These are phyloP conservation scores for Heliconius himera DNA, from an alignment of 1,140 invertebrate species.

Conservation along the genomic window DNA sequence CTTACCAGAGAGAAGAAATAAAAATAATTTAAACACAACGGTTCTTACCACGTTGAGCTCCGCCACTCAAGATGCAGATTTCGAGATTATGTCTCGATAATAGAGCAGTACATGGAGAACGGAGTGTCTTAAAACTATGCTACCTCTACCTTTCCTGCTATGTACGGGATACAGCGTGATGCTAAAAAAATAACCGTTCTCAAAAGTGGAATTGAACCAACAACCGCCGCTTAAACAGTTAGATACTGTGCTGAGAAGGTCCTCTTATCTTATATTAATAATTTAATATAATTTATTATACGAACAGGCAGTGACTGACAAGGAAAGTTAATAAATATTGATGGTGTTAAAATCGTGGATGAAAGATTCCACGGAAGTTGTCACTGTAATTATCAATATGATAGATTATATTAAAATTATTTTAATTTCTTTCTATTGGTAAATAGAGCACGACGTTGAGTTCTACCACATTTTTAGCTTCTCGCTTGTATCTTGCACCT, in stretches of 20 bases:
- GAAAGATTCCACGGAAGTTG: neutral
- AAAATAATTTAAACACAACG: too few relatives aligned
- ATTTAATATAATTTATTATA: neutral
- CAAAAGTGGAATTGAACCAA: too few relatives aligned
- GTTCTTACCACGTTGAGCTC: neutral
- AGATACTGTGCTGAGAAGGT: neutral
- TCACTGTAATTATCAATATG: neutral
- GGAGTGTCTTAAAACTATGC: too few relatives aligned
- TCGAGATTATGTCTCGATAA: neutral
- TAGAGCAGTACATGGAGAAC: too few relatives aligned
- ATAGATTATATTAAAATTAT: neutral
- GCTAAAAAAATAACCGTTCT: neutral
- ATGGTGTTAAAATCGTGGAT: neutral
- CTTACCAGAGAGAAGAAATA: too few relatives aligned
- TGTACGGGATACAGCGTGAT: neutral
- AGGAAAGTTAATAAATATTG: conserved; percentile 1
- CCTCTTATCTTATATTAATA: neutral
- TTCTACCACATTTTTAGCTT: too few relatives aligned
- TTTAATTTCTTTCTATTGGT: too few relatives aligned
- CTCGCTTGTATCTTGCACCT: too few relatives aligned
- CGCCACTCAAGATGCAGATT: neutral
- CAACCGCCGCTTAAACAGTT: neutral
- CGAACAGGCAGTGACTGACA: neutral
- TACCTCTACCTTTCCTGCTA: neutral
- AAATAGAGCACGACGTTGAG: too few relatives aligned